A percentile compares a stretch with the other conserved stretches of the same genome.
phyloP scores from a whole-genome alignment of 2,888 invertebrate genomes.

The Loripinus fragilis region DNA sequence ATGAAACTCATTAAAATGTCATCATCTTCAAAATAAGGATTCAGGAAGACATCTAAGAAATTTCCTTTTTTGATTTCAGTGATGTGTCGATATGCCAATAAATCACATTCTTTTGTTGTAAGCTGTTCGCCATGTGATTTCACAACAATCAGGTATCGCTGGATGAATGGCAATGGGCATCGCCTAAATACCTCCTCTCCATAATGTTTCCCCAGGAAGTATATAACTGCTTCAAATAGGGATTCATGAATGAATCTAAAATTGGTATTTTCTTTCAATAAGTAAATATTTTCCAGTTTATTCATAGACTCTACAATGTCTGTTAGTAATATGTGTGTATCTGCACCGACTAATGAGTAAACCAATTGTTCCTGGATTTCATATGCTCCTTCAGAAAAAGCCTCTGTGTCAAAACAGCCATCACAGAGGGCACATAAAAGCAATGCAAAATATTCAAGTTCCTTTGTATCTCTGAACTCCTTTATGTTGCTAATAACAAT shows the following conservation, averaged over 20 bases:
- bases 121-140: not conserved
- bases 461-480: not conserved
- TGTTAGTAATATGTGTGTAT: not conserved
- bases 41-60: constrained; percentile 9
- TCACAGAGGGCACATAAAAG: constrained; percentile 9
- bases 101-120: not conserved
- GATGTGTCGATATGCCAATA: not conserved
- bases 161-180: not conserved
- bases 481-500: not conserved
- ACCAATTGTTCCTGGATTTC: not conserved
- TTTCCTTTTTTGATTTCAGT: not conserved
- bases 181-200: not conserved
- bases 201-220: not conserved
- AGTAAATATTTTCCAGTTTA: constrained; percentile 1
- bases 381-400: not conserved
- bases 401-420: not conserved
- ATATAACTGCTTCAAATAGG: constrained; percentile 4
- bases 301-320: not conserved
- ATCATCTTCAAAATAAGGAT: not conserved
- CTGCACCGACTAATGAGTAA: not conserved
- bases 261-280: not conserved
- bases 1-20: not conserved
- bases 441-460: not conserved
- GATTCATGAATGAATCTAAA: constrained; percentile 18
- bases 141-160: not conserved